These are phyloP conservation scores for Sturnus vulgaris DNA, from an alignment of 2,113 vertebrate species.

Conservation along the genomic window DNA sequence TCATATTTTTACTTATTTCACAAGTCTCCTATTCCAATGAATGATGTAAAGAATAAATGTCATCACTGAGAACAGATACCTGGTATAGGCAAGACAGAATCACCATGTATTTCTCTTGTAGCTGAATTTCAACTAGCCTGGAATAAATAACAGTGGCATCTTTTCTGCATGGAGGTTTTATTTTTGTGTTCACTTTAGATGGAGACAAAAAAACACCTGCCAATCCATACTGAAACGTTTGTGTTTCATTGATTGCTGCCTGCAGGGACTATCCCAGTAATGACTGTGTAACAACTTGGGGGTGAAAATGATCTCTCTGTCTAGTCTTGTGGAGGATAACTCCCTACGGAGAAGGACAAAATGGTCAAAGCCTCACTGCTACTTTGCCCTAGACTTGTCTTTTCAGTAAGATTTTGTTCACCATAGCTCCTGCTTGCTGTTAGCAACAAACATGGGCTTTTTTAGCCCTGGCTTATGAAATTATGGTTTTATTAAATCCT, in stretches of 20 bases:
- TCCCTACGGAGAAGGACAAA: conserved; percentile 49
- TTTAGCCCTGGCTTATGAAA: conserved; percentile 51
- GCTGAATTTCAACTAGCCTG: not conserved
- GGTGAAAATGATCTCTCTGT: conserved; percentile 61
- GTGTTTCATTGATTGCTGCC: conserved; percentile 59
- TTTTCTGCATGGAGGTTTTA: conserved; percentile 4
- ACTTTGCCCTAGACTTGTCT: conserved; percentile 32
- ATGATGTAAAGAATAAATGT: not conserved
- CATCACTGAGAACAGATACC: not conserved
- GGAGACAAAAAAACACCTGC: conserved; percentile 41
- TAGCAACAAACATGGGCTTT: not conserved
- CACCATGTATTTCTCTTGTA: not conserved
- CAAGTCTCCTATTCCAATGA: not conserved
- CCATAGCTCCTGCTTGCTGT: conserved; percentile 7
- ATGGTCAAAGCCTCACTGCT: conserved; percentile 14
- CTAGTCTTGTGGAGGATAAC: conserved; percentile 22
- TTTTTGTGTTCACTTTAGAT: conserved; percentile 47
- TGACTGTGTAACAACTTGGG: conserved; percentile 27
- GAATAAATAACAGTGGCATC: not conserved
- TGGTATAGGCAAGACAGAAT: not conserved
- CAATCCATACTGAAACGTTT: conserved; percentile 50
- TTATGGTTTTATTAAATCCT: not conserved
- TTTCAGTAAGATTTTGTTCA: conserved; percentile 47
- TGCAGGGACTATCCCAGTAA: conserved; percentile 38
- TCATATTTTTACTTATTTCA: not conserved